Base-by-base conservation (phyloP, 2,113 vertebrate genomes). In the Melanostigma gelatinosum region DNA sequence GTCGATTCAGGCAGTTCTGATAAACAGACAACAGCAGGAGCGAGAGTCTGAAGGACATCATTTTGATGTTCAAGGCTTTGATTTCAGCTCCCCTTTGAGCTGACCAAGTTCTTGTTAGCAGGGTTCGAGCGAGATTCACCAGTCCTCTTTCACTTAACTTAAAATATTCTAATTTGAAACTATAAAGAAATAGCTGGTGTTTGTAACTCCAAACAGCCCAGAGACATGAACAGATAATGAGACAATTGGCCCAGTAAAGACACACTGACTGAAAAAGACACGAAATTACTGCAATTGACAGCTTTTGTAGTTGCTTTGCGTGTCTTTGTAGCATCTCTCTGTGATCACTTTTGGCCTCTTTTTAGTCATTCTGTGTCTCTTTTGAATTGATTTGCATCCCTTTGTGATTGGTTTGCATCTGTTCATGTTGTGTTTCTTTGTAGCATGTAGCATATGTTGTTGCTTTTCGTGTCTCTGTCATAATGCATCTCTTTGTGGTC, bases 51-150 rank as follows among this genome's bases (percentile, higher is more conserved):
- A 69, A 80, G 68, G 77, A 83, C 52, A 44, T 22, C 29, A 65
- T 78, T 89, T 82, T 75, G 29, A 87, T 67, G 68, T 80, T 69
- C 13, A 55, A 46, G 50, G 50, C 84, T 90, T 84, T 82, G 72
- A 84, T 78, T 87, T 66, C 46, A 54, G 50, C 46, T 89, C 18
- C 57, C 32, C 40, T 50, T 46, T 11, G 76, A 78, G 78, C 55
- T 65, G 76, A 42, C 46, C 38, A 22, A 75, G 69, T 72, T 80
- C 69, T 72, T 76, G 58, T 87, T 65, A 68, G 54, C 67, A 22
- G 12, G 12, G 15, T 72, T 38, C 0, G 58, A 77, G 34, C 12
- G 34, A 77, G 34, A 55, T 66, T 79, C 22, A 67, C 34, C 29
- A 76, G 20, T 24, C 24, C 24, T 24, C 24, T 24, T 24, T 24